Conservation (phyloP, 92 coral and sea anemone species). For the Zoanthus solanderi region DNA sequence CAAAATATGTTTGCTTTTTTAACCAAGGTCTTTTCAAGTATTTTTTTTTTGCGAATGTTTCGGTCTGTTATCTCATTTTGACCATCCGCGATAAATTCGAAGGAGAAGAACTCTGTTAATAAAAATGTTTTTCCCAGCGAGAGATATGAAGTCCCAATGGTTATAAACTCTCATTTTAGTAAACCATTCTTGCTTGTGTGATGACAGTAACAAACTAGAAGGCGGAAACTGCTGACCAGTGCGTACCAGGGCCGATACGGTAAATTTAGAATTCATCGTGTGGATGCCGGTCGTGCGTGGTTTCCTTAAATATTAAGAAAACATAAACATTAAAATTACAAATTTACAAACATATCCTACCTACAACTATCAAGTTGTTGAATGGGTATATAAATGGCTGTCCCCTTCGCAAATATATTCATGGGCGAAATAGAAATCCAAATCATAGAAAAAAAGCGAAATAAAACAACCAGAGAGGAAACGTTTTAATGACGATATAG, state of each 20-base stretch:
- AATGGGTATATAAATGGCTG: too few relatives aligned
- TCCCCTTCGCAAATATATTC: background rate
- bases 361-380: too few relatives aligned
- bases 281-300: conserved; percentile 14
- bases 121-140: background rate
- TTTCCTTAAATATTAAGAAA: conserved; percentile 9
- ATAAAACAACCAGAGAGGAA: too few relatives aligned
- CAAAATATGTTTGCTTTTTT: background rate
- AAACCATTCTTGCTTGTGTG: background rate
- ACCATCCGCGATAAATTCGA: background rate
- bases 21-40: background rate
- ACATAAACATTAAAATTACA: background rate
- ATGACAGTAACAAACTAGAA: background rate
- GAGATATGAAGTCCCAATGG: background rate
- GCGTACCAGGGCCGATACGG: background rate
- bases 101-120: background rate
- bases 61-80: background rate
- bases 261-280: conserved; percentile 36
- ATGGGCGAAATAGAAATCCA: too few relatives aligned
- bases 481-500: too few relatives aligned
- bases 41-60: background rate
- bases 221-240: background rate
- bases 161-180: background rate
- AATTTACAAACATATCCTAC: too few relatives aligned
- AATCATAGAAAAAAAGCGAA: too few relatives aligned